Percentiles rank a stretch among this genome's conserved stretches.
These are phyloP conservation scores for Tenebrosternarchus preto DNA, from an alignment of 2,113 vertebrate genomes.

Conservation along the genomic window DNA sequence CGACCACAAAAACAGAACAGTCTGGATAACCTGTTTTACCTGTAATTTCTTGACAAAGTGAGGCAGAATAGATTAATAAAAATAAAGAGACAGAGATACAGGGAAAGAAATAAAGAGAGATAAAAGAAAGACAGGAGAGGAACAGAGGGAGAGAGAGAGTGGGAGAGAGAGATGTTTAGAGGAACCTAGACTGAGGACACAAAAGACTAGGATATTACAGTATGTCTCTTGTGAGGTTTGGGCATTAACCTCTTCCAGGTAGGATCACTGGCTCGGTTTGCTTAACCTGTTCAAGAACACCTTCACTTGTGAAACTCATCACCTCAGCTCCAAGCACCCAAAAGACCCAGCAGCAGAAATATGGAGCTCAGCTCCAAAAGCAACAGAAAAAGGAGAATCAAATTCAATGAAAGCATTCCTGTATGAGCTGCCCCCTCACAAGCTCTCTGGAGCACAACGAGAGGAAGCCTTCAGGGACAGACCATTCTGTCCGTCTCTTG, in stretches of 20 bases:
- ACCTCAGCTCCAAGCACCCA: background rate
- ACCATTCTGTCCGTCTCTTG: background rate
- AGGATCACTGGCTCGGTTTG: background rate
- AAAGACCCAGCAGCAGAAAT: background rate
- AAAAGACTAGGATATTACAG: background rate
- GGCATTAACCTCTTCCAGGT: background rate
- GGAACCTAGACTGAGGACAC: background rate
- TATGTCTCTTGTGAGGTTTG: background rate
- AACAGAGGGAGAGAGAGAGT: background rate
- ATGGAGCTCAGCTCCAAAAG: conserved; percentile 25
- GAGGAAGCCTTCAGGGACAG: conserved; percentile 9
- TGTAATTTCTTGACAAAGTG: background rate
- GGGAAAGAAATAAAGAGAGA: background rate
- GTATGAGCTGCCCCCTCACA: background rate
- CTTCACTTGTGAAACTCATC: conserved; percentile 10
- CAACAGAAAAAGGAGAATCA: conserved; percentile 31
- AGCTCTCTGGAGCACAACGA: conserved; percentile 11
- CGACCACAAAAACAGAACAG: too few relatives aligned
- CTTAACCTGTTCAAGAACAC: conserved; percentile 20
- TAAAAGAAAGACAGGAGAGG: too few relatives aligned
- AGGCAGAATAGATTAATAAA: too few relatives aligned
- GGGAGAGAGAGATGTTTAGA: background rate
- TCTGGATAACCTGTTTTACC: background rate
- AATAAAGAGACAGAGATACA: background rate
- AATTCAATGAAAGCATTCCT: conserved; percentile 23